These are phyloP conservation scores for Tetrax tetrax DNA, from an alignment of 2,113 vertebrate genomes.

Conservation along the genomic window DNA sequence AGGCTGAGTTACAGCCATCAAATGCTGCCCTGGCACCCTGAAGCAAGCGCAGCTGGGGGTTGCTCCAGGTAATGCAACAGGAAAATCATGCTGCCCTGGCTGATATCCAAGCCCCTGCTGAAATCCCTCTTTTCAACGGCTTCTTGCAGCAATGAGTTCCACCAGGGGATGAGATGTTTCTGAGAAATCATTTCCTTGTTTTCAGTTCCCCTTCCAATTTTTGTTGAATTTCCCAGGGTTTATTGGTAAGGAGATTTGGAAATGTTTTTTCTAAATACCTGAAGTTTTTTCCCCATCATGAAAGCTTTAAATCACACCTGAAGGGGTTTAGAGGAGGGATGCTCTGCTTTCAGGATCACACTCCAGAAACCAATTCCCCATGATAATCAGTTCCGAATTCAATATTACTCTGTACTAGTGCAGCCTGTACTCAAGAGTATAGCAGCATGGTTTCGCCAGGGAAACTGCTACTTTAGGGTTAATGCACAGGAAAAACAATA, in stretches of 20 bases:
- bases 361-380: neutral
- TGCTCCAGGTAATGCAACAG: neutral
- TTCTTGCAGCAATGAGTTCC: neutral
- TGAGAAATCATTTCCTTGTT: neutral
- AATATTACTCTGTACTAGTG: neutral
- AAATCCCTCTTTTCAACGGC: neutral
- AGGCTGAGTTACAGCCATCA: neutral
- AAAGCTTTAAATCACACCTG: neutral
- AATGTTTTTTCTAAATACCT: neutral
- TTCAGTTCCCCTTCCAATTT: neutral
- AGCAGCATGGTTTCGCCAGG: neutral
- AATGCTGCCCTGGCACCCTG: neutral
- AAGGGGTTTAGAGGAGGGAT: neutral
- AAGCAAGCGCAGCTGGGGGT: neutral
- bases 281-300: neutral
- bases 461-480: neutral
- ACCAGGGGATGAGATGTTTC: neutral
- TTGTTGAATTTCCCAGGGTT: neutral
- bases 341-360: neutral
- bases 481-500: slow-evolving; percentile 23
- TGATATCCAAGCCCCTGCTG: neutral
- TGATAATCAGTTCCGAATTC: neutral
- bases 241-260: neutral
- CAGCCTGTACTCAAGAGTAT: neutral
- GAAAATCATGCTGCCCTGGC: neutral